phyloP scores from a whole-genome alignment of 2,888 invertebrate species.

The Ophion obscuratus region DNA sequence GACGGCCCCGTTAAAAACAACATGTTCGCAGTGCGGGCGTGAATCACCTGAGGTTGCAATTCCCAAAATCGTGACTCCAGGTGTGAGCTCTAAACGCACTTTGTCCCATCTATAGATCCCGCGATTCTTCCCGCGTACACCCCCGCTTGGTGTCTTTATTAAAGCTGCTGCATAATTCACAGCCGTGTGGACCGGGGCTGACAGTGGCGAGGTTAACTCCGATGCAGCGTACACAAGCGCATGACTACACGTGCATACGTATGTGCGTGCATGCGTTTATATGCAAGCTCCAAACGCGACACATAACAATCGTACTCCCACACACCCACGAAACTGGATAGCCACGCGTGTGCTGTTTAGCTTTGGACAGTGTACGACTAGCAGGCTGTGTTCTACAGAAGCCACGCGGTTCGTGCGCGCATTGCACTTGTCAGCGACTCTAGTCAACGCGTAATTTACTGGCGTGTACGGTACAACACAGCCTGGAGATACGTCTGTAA shows the following conservation, averaged over 20 bases:
- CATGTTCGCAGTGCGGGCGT: neutral
- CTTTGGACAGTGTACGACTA: slow-evolving; percentile 70
- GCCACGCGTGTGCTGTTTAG: slow-evolving; percentile 39
- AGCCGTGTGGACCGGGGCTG: slow-evolving; percentile 62
- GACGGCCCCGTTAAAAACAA: neutral
- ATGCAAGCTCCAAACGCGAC: slow-evolving; percentile 26
- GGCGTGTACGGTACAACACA: slow-evolving; percentile 63
- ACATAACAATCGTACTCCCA: slow-evolving; percentile 61
- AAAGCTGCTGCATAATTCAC: slow-evolving; percentile 70
- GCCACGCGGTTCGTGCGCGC: slow-evolving; percentile 72
- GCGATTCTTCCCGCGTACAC: slow-evolving; percentile 7
- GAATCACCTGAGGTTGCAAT: slow-evolving; percentile 5
- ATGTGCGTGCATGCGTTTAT: neutral
- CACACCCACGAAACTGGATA: slow-evolving; percentile 13
- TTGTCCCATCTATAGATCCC: slow-evolving; percentile 4
- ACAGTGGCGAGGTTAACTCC: slow-evolving; percentile 65
- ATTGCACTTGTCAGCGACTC: slow-evolving; percentile 81
- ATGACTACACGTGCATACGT: neutral
- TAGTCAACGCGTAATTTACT: slow-evolving; percentile 82
- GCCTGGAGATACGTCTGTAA: slow-evolving; percentile 61
- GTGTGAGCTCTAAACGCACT: slow-evolving; percentile 13
- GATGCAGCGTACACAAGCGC: slow-evolving; percentile 40
- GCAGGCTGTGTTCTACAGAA: slow-evolving; percentile 60
- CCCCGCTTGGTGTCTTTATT: slow-evolving; percentile 64
- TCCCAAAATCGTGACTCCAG: neutral